Percentiles rank a stretch among this genome's conserved stretches.
phyloP scores from a whole-genome alignment of 2,797 vertebrate species.

The Gymnothorax javanicus region DNA sequence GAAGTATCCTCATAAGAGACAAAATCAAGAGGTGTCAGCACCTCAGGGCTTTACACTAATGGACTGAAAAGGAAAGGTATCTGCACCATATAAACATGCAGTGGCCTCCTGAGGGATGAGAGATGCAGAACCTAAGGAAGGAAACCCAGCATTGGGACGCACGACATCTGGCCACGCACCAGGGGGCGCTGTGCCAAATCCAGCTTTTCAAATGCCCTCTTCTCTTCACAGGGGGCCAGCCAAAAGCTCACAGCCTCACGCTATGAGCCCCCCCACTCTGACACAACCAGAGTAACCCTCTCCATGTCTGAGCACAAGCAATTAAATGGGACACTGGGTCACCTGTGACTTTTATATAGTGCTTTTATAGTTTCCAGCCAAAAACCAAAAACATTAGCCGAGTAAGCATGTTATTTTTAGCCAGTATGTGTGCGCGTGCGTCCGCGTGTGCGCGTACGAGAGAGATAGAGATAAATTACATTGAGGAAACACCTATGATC shows the following conservation, averaged over 20 bases:
- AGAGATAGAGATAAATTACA: neutral
- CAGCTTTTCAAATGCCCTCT: neutral
- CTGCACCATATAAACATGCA: neutral
- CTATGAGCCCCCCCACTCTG: neutral
- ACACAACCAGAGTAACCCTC: neutral
- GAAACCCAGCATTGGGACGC: neutral
- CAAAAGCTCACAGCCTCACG: neutral
- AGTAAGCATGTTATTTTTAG: slow-evolving; percentile 22
- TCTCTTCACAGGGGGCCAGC: neutral
- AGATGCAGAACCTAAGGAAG: neutral
- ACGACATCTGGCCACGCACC: neutral
- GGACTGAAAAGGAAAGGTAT: neutral
- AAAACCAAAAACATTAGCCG: neutral
- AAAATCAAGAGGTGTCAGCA: neutral
- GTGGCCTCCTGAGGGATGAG: neutral
- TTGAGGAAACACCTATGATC: neutral
- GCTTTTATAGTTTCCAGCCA: neutral
- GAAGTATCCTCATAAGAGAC: neutral
- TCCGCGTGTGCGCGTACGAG: neutral
- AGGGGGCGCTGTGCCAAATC: neutral
- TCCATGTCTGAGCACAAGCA: neutral
- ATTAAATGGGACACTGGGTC: neutral
- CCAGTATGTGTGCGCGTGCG: neutral
- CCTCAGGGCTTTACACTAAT: neutral
- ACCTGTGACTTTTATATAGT: neutral